Evolutionary conservation across 2,888 invertebrate species (phyloP), one percentile per base, ranked within the genome.

Genomic region (Netelia fuscicornis): DNA sequence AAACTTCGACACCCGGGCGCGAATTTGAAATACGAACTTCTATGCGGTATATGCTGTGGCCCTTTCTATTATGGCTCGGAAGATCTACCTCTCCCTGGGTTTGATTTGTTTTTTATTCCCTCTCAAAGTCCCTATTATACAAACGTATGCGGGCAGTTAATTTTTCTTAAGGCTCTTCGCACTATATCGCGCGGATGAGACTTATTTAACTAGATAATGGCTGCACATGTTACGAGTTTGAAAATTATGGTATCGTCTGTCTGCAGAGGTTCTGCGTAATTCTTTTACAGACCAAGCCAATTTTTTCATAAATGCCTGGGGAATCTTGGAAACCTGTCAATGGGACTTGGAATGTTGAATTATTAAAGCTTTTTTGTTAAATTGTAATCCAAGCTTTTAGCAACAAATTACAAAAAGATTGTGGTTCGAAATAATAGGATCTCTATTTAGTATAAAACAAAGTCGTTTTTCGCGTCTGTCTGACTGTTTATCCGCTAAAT

Each of bases 1-100:
- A 84, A 84, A 81, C 76, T 84, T 81, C 76, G 81, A 76, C 76
- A 80, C 72, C 81, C 71, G 23, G 74, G 84, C 71, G 72, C 23
- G 80, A 80, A 72, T 76, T 81, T 84, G 80, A 81, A 84, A 81
- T 77, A 81, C 67, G 80, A 76, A 67, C 62, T 58, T 71, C 37
- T 23, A 71, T 5, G 54, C 9, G 70, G 58, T 60, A 48, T 68
- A 77, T 77, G 8, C 58, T 58, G 56, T 20, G 20, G 20, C 37
- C 25, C 25, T 68, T 77, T 20, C 17, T n/a, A 58, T 67, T 54
- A 76, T 76, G n/a, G 56, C n/a, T 67, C n/a, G 23, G 10, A 56
- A 23, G 20, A 20, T 20, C 20, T n/a, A 10, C 17, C 42, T 23
- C 23, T 54, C 23, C 13, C n/a, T 65, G 10, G 0, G 13, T 37